Evolutionary conservation across 2,113 vertebrate species (phyloP).

Genomic region (Phalacrocorax brasilianus): DNA sequence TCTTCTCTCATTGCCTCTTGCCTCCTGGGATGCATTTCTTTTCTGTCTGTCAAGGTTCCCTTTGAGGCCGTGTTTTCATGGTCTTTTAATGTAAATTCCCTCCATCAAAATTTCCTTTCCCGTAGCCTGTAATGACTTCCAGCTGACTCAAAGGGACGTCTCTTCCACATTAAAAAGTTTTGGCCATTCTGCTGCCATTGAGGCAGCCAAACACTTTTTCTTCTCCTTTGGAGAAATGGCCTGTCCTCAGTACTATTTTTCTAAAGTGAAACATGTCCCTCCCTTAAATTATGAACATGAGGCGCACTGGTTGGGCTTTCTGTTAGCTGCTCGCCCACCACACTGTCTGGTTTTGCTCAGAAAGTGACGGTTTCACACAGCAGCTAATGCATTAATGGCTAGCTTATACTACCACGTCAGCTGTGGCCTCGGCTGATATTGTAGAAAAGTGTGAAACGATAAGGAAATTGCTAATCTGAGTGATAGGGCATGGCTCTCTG

Average conservation of each 20-base stretch:
- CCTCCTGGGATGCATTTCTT: background rate
- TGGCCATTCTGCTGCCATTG: background rate
- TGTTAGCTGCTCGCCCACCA: background rate
- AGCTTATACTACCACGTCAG: background rate
- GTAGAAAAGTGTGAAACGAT: background rate
- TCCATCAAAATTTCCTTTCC: background rate
- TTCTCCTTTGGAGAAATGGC: background rate
- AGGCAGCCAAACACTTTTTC: background rate
- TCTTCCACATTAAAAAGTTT: background rate
- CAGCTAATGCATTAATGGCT: background rate
- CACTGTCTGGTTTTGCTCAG: accelerated
- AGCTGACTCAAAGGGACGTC: background rate
- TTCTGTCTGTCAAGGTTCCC: background rate
- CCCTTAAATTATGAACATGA: background rate
- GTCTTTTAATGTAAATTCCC: background rate
- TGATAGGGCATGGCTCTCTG: background rate
- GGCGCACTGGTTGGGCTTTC: background rate
- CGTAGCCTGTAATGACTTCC: background rate
- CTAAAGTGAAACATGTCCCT: background rate
- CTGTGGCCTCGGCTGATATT: accelerated
- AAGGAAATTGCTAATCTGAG: constrained; percentile 35
- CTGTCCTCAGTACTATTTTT: background rate
- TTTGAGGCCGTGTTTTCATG: background rate
- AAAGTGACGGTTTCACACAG: background rate
- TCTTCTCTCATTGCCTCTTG: background rate